Evolutionary conservation across 2,888 invertebrate species (phyloP), one percentile per base, ranked within the genome.

Genomic region (Pecten maximus): DNA sequence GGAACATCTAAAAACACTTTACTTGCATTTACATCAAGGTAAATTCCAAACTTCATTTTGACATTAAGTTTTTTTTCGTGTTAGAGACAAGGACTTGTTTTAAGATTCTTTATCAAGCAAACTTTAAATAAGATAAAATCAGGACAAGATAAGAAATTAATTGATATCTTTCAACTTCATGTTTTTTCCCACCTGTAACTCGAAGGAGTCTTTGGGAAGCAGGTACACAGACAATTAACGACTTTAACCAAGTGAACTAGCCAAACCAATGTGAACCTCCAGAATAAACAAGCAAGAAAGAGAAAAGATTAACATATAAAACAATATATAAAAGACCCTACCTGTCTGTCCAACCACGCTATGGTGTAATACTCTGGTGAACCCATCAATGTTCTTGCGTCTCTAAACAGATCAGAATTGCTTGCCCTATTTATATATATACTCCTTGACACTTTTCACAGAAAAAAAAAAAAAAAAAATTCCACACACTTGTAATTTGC

Each of bases 261-360:
- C 28, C 28, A 74, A 74, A 74, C 74, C 28, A 74, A 35, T 28
- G 28, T 10, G 16, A 74, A 74, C 74, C 74, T 74, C 74, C 10
- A 23, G 35, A 74, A 28, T 28, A 35, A 74, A 74, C 74, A 23
- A 74, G 35, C 28, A 74, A 6, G 74, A 74, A 15, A 74, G n/a
- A 23, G 74, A 74, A 74, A 54, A 54, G 23, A 54, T n/a, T 19
- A 54, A 54, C 19, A 19, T 44, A 44, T 44, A 44, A 44, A 44
- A 44, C 44, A 44, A 44, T 44, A 12, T 6, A 10, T 44, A 44
- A 44, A n/a, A n/a, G 8, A 60, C 15, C 74, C 74, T 74, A 74
- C 74, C 74, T 74, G 74, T 74, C 74, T 74, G 28, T 74, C 74
- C 74, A 74, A 35, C 74, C 74, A 74, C 28, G 74, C 74, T 35